Conservation (phyloP, 2,888 invertebrate genomes). For the Agonopterix heracliana region DNA sequence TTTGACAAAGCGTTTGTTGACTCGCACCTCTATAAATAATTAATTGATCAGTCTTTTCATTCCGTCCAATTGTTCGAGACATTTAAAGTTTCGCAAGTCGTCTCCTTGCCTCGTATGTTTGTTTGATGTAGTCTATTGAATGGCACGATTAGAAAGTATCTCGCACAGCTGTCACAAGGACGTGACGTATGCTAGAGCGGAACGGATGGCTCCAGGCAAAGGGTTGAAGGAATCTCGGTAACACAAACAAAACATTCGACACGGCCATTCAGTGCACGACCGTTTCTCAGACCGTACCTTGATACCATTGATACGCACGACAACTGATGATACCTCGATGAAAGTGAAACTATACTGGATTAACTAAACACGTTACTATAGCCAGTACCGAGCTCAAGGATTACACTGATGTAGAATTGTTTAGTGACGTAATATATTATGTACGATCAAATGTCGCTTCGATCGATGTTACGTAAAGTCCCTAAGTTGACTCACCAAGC, state of each 20-base stretch:
- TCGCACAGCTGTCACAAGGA: conserved; percentile 68
- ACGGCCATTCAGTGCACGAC: conserved; percentile 49
- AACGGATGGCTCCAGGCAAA: conserved; percentile 63
- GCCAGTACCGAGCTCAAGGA: no score
- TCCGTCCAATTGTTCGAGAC: conserved; percentile 54
- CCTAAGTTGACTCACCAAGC: no score
- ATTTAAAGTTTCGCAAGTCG: conserved; percentile 62
- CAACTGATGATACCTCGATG: conserved; percentile 14
- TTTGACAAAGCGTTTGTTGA: conserved; percentile 36
- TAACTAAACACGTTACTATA: no score
- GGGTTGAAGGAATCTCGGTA: conserved; percentile 60
- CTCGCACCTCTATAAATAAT: conserved; percentile 51
- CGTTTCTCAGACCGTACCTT: conserved; percentile 37
- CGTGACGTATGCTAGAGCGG: conserved; percentile 69
- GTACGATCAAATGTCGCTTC: no score
- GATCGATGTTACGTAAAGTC: no score
- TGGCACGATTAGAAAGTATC: conserved; percentile 69
- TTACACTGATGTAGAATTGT: no score
- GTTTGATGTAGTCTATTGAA: conserved; percentile 56
- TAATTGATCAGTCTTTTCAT: conserved; percentile 55
- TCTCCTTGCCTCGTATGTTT: conserved; percentile 48
- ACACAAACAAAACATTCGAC: conserved; percentile 65
- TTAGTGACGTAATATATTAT: no score
- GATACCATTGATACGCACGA: conserved; percentile 15
- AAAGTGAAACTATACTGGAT: conserved; percentile 15